These are phyloP conservation scores for Ephydatia muelleri DNA, from an alignment of 37 sponge, comb jelly and placozoan genomes.

Conservation along the genomic window DNA sequence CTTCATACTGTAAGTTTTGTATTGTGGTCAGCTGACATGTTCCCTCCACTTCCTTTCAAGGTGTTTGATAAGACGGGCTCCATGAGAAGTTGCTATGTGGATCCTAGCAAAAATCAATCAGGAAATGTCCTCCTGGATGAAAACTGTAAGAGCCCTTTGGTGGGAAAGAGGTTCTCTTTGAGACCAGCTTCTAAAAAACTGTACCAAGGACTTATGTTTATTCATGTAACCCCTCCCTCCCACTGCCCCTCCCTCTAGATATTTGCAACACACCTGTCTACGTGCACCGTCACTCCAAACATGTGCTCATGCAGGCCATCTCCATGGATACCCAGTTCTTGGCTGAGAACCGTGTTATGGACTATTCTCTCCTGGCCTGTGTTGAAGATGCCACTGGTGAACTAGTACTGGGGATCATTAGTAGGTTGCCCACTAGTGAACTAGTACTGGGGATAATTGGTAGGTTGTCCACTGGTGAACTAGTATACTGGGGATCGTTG, in stretches of 20 bases:
- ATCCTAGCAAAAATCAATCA: slow-evolving; percentile 61
- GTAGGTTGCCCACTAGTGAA: slow-evolving; percentile 68
- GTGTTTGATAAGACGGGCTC: slow-evolving; percentile 97
- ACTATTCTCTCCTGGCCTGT: slow-evolving; percentile 95
- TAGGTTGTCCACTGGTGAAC: slow-evolving; percentile 62
- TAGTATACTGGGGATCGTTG: slow-evolving; percentile 96
- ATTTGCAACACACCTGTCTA: slow-evolving; percentile 67
- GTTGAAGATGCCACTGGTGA: slow-evolving; percentile 72
- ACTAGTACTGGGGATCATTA: slow-evolving; percentile 94
- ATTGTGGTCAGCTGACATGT: too few relatives aligned
- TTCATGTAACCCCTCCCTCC: too few relatives aligned
- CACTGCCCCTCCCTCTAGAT: too few relatives aligned
- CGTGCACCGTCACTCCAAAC: slow-evolving; percentile 90
- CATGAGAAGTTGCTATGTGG: slow-evolving; percentile 85
- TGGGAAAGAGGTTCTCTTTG: background rate
- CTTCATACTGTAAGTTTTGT: too few relatives aligned
- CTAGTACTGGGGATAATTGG: slow-evolving; percentile 96
- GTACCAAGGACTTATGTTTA: too few relatives aligned
- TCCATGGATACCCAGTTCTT: slow-evolving; percentile 93
- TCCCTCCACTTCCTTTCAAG: slow-evolving; percentile 13
- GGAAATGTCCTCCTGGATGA: slow-evolving; percentile 91
- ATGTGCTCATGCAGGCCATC: slow-evolving; percentile 87
- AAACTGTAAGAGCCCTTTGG: slow-evolving; percentile 62
- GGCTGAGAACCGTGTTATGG: slow-evolving; percentile 87
- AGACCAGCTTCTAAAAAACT: too few relatives aligned